These are phyloP conservation scores for Trichonephila clavata DNA, from an alignment of 1,140 invertebrate genomes.

Conservation along the genomic window DNA sequence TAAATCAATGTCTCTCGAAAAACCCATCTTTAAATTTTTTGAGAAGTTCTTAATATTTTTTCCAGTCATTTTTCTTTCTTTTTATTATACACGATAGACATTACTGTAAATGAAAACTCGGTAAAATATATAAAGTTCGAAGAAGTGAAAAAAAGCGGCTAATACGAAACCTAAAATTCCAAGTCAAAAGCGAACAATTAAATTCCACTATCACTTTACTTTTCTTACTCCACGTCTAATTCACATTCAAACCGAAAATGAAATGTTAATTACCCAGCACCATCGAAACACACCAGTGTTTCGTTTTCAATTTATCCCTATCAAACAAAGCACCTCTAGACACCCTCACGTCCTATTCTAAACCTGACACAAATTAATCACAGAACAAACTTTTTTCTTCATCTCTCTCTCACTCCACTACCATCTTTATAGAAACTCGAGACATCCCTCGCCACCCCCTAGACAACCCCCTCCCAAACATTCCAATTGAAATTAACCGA, in stretches of 20 bases:
- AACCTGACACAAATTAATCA: conserved; percentile 34
- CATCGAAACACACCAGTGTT: not conserved
- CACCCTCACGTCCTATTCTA: not conserved
- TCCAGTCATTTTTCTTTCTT: too few relatives aligned
- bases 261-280: conserved; percentile 13
- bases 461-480: conserved; percentile 13
- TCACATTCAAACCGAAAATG: conserved; percentile 31
- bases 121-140: not conserved
- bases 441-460: not conserved
- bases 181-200: conserved; percentile 14
- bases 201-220: conserved; percentile 27
- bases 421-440: not conserved
- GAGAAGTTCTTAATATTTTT: too few relatives aligned
- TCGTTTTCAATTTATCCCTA: conserved; percentile 31
- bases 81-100: too few relatives aligned
- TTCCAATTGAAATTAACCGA: conserved; percentile 67
- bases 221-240: conserved; percentile 7
- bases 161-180: not conserved
- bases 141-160: not conserved
- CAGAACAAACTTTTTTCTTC: conserved; percentile 24
- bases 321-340: conserved; percentile 30
- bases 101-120: too few relatives aligned
- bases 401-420: not conserved
- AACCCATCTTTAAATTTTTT: too few relatives aligned
- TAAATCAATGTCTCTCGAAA: too few relatives aligned